Evolutionary conservation across 2,797 vertebrate species (phyloP), one percentile per base, ranked within the genome.

Genomic region (Odontamblyopus rebecca): DNA sequence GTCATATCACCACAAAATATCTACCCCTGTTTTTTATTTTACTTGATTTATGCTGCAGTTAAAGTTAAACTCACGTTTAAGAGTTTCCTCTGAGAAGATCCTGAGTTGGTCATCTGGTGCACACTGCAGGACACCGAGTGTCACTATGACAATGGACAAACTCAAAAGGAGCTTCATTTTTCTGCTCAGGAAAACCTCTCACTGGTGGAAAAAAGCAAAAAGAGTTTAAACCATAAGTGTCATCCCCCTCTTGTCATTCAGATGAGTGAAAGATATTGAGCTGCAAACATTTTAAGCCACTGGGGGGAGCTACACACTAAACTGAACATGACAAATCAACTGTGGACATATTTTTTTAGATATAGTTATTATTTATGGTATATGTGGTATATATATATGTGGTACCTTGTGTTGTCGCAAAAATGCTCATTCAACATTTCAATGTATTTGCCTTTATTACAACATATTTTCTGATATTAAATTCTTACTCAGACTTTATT

Each of bases 81-180:
- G 89, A 71, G 91, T 91, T 73, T 94, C 94, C 32, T 68, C 72
- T 60, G 84, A 70, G 74, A 89, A 19, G 41, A 41, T 65, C 48
- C 68, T 75, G 18, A 91, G 78, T 69, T 86, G 85, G 69, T 85
- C 89, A 6, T 82, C 84, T 0, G 91, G 89, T 11, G 89, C 87
- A 0, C 92, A 92, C 0, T 78, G 78, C 41, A 93, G 83, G 35
- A 75, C 82, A 0, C 84, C 92, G 79, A 96, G 70, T 12, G 86
- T 92, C 4, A 87, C 79, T 76, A 94, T 30, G 2, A 88, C 67
- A 18, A 92, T 86, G 53, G 84, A 35, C 77, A 93, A 80, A 78
- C 93, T 29, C 50, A 94, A 83, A 70, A 91, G 82, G 2, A 54
- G 54, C 91, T 89, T 94, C 96, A 97, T 98, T 64, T 75, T 94